Percentiles rank a stretch among this genome's conserved stretches.
phyloP scores from a whole-genome alignment of 2,888 invertebrate genomes.

The Cryptosula pallasiana region DNA sequence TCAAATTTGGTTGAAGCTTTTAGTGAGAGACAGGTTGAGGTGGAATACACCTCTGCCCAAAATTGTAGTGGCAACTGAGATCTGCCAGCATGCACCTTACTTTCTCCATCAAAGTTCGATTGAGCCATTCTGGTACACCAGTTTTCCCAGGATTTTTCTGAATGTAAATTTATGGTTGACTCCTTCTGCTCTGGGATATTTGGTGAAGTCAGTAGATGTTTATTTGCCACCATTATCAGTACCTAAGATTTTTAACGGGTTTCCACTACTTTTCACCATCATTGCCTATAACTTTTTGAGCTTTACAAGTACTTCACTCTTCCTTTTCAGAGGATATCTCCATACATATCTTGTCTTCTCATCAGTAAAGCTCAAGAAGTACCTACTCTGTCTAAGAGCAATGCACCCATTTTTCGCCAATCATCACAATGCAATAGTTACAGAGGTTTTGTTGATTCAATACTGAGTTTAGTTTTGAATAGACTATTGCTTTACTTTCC shows the following conservation, averaged over 20 bases:
- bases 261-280: conserved; percentile 23
- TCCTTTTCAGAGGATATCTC: conserved; percentile 25
- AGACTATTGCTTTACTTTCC: conserved; percentile 18
- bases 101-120: conserved; percentile 39
- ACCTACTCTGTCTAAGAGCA: conserved; percentile 10
- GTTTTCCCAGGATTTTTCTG: conserved; percentile 43
- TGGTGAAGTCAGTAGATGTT: conserved; percentile 30
- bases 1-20: conserved; percentile 30
- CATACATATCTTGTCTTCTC: conserved; percentile 24
- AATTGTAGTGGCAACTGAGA: conserved; percentile 30
- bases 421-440: conserved; percentile 26
- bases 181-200: conserved; percentile 31
- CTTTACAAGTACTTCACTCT: conserved; percentile 20
- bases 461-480: neutral
- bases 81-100: conserved; percentile 37
- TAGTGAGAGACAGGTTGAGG: conserved; percentile 31
- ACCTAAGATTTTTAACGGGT: conserved; percentile 26
- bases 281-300: conserved; percentile 25
- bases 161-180: conserved; percentile 41
- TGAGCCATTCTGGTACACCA: conserved; percentile 41
- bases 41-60: neutral
- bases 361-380: conserved; percentile 26
- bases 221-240: conserved; percentile 27
- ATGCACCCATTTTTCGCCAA: conserved; percentile 19
- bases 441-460: neutral